Conservation (phyloP, 2,797 vertebrate species). For the Pseudomugil gertrudae region DNA sequence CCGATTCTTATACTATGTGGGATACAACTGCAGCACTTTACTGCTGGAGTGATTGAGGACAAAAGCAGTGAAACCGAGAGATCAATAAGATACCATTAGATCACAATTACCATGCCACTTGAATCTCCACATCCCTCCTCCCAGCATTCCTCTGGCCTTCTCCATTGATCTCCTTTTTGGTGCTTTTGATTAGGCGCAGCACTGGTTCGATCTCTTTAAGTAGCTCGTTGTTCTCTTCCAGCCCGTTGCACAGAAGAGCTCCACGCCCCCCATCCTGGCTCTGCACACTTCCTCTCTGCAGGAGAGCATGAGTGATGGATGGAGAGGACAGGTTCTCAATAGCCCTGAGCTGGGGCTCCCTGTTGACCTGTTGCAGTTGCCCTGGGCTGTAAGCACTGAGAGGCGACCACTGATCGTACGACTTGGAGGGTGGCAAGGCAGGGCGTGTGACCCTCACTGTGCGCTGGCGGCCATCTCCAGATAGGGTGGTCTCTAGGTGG, state of each 20-base stretch:
- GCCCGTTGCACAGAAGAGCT: constrained; percentile 81
- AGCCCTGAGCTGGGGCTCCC: constrained; percentile 82
- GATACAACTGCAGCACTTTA: constrained; percentile 5
- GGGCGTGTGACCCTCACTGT: constrained; percentile 92
- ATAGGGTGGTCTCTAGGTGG: constrained; percentile 94
- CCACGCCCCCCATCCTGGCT: constrained; percentile 69
- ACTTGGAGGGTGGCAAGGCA: constrained; percentile 74
- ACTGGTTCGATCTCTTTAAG: constrained; percentile 95
- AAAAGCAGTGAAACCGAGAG: constrained; percentile 28
- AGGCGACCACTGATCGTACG: constrained; percentile 83
- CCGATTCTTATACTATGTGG: constrained; percentile 27
- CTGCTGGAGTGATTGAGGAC: constrained; percentile 16
- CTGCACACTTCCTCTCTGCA: constrained; percentile 71
- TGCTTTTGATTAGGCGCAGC: constrained; percentile 88
- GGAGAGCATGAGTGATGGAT: constrained; percentile 68
- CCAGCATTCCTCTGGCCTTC: constrained; percentile 81
- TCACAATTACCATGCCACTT: constrained; percentile 90
- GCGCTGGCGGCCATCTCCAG: constrained; percentile 90
- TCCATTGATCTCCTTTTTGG: constrained; percentile 82
- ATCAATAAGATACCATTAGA: constrained; percentile 41
- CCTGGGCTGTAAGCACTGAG: constrained; percentile 50
- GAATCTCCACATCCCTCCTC: constrained; percentile 88
- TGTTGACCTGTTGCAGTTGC: constrained; percentile 74
- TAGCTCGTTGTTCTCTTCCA: constrained; percentile 88
- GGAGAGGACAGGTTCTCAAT: constrained; percentile 82